Conservation (phyloP, 1,140 invertebrate genomes). For the Matsumurasca onukii region DNA sequence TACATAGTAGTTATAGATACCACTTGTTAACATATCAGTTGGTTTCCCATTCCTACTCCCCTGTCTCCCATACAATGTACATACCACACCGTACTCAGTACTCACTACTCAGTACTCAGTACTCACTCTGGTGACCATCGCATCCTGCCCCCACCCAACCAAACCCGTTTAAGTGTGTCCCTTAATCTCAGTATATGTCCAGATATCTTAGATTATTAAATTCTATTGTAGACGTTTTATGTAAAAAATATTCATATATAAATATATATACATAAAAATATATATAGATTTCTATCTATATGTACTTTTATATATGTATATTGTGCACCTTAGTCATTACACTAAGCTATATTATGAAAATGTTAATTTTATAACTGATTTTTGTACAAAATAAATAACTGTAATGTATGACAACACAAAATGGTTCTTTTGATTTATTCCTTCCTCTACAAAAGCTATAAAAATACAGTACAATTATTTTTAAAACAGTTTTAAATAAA, state of each 20-base stretch:
- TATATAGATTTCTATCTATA: slow-evolving; percentile 33
- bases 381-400: slow-evolving; percentile 48
- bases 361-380: slow-evolving; percentile 48
- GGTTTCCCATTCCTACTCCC: too few species aligned
- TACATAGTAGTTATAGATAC: too few species aligned
- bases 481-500: too few species aligned
- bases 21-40: too few species aligned
- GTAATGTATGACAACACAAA: slow-evolving; percentile 36
- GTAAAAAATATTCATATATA: slow-evolving; percentile 33
- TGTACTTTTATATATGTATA: slow-evolving; percentile 35
- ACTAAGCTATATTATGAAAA: slow-evolving; percentile 45
- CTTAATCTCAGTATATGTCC: slow-evolving; percentile 33
- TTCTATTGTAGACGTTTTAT: slow-evolving; percentile 36
- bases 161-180: too few species aligned
- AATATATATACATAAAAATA: slow-evolving; percentile 19
- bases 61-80: background rate
- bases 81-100: background rate
- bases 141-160: too few species aligned
- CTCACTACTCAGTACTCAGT: background rate
- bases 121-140: background rate
- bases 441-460: too few species aligned
- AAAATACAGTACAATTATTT: too few species aligned
- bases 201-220: slow-evolving; percentile 39
- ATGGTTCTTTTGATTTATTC: background rate
- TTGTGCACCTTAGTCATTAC: slow-evolving; percentile 44